phyloP scores from a whole-genome alignment of 2,797 vertebrate species.

The Percopsis omiscomaycus region DNA sequence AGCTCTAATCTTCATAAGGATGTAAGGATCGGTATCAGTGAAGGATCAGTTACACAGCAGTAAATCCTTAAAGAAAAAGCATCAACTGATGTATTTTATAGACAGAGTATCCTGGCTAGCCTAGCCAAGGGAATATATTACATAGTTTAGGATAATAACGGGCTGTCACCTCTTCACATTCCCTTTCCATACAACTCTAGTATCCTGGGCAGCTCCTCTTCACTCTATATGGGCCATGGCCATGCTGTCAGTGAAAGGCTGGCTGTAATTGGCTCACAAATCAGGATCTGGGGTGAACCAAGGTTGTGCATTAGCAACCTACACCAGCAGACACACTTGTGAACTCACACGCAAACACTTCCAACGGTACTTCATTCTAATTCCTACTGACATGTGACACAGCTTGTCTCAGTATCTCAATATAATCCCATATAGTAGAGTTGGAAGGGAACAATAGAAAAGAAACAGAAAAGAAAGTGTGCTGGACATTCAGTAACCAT shows the following conservation, averaged over 20 bases:
- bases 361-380: constrained; percentile 1
- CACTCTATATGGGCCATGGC: not conserved
- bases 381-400: constrained; percentile 7
- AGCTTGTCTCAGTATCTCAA: not conserved
- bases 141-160: not conserved
- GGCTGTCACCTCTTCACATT: not conserved
- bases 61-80: too few relatives aligned
- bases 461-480: too few relatives aligned
- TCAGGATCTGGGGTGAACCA: not conserved
- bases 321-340: not conserved
- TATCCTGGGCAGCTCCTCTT: not conserved
- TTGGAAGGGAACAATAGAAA: too few relatives aligned
- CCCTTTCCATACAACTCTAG: not conserved
- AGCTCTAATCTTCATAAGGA: too few relatives aligned
- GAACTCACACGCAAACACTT: constrained; percentile 12
- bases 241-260: not conserved
- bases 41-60: too few relatives aligned
- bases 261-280: not conserved
- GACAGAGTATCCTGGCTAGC: too few relatives aligned
- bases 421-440: too few relatives aligned
- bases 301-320: not conserved
- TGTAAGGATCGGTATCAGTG: too few relatives aligned
- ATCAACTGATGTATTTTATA: too few relatives aligned
- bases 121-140: not conserved
- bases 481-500: too few relatives aligned